Base-by-base conservation (phyloP, 2,888 invertebrate genomes). In the Aquatica leii region DNA sequence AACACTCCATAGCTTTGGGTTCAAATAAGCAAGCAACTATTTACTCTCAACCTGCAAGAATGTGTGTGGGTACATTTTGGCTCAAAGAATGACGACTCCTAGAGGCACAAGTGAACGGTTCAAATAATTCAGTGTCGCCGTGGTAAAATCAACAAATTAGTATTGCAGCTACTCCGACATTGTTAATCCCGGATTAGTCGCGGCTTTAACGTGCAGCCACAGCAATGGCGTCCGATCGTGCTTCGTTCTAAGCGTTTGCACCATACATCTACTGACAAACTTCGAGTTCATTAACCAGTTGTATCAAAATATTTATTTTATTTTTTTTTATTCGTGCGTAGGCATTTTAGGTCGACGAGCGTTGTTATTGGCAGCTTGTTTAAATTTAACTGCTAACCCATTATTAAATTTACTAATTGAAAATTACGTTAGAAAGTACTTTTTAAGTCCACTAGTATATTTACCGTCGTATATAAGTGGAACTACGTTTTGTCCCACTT, bases 131-230 rank as follows among this genome's bases (percentile, higher is more conserved):
- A 81, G 76, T 80, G 82, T 82, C 82, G 77, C 77, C 77, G 76
- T 77, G 76, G 77, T 74, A 79, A 80, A 82, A 81, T 81, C 81
- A 81, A 81, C 82, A 81, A 82, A 82, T 82, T 82, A 81, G 81
- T 82, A 81, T 80, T 81, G 80, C 78, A 79, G 78, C 78, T 80
- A 79, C 77, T 79, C 79, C 78, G 77, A 81, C 81, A 81, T 78
- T 74, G 78, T 76, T 81, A 81, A 82, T 81, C 81, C 77, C 50
- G 78, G 81, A 81, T 82, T 81, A 82, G 76, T 77, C 77, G 72
- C 70, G 77, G 78, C 77, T 80, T 79, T 78, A 80, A 74, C 75
- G 75, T 76, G 75, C 76, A 76, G 76, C 75, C 77, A 73, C 78
- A 78, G 76, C 75, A 73, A 76, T 76, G 76, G 77, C 64, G 64